Percentiles rank a stretch among this genome's conserved stretches.
phyloP scores from a whole-genome alignment of 2,113 vertebrate species.

The Cochlearius cochlearius region DNA sequence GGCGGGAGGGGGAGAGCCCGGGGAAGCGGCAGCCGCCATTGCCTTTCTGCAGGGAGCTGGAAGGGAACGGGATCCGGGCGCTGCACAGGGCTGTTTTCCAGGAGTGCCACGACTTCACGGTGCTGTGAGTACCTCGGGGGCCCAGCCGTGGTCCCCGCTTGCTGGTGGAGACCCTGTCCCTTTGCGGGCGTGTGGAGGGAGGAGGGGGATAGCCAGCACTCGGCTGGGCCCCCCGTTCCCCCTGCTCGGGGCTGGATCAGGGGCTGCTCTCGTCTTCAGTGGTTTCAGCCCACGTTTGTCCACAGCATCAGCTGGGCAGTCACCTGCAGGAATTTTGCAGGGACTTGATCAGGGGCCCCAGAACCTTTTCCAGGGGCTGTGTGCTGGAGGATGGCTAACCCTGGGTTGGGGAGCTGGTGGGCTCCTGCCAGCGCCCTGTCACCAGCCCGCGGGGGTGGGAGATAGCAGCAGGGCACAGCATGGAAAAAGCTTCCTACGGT shows the following conservation, averaged over 20 bases:
- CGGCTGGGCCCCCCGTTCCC: rapidly evolving
- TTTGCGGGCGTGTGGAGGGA: rapidly evolving
- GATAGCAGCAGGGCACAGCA: rapidly evolving
- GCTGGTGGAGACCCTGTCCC: neutral
- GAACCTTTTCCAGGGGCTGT: neutral
- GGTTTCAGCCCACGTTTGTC: neutral
- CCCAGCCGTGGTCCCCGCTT: rapidly evolving
- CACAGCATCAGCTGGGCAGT: neutral
- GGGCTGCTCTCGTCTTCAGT: rapidly evolving
- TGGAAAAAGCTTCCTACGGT: neutral
- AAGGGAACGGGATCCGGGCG: slow-evolving; percentile 58
- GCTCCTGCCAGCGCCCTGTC: neutral
- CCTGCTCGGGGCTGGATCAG: neutral
- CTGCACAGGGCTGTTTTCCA: slow-evolving; percentile 45
- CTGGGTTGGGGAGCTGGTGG: neutral
- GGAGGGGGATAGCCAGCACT: too few species aligned
- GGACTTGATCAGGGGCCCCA: neutral
- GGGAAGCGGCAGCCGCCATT: neutral
- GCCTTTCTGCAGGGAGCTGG: slow-evolving; percentile 58
- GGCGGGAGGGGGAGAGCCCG: neutral
- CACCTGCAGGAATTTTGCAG: neutral
- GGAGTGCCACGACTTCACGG: slow-evolving; percentile 55
- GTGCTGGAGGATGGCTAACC: neutral
- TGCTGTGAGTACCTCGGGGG: slow-evolving; percentile 58
- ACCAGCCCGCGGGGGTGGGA: neutral